Evolutionary conservation across 2,888 invertebrate species (phyloP).

Genomic region (Dugesia japonica): DNA sequence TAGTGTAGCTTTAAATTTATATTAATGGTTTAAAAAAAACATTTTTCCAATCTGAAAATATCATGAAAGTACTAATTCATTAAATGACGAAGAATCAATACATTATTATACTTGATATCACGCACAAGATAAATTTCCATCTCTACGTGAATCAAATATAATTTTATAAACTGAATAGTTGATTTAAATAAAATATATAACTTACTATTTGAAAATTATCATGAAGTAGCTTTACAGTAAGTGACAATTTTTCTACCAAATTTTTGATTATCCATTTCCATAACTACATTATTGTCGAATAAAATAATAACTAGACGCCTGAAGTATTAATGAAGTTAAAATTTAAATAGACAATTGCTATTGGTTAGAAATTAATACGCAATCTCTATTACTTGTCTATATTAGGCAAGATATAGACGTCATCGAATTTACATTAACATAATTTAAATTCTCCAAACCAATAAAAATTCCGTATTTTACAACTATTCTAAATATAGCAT

Average conservation of each 20-base stretch:
- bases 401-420: not conserved
- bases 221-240: not conserved
- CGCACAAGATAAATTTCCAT: not conserved
- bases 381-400: not conserved
- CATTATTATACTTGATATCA: not conserved
- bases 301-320: not conserved
- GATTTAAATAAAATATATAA: not conserved
- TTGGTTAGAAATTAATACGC: not conserved
- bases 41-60: too few relatives aligned
- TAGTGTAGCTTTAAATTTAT: too few relatives aligned
- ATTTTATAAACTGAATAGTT: not conserved
- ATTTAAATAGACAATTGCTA: not conserved
- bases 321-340: not conserved
- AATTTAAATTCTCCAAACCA: not conserved
- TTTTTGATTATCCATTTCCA: not conserved
- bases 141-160: not conserved
- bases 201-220: not conserved
- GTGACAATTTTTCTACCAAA: not conserved
- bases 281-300: not conserved
- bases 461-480: not conserved
- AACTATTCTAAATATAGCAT: not conserved
- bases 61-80: too few relatives aligned
- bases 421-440: not conserved
- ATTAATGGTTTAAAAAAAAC: too few relatives aligned
- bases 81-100: not conserved